phyloP scores from a whole-genome alignment of 2,113 vertebrate genomes.

The Oryzias celebensis region DNA sequence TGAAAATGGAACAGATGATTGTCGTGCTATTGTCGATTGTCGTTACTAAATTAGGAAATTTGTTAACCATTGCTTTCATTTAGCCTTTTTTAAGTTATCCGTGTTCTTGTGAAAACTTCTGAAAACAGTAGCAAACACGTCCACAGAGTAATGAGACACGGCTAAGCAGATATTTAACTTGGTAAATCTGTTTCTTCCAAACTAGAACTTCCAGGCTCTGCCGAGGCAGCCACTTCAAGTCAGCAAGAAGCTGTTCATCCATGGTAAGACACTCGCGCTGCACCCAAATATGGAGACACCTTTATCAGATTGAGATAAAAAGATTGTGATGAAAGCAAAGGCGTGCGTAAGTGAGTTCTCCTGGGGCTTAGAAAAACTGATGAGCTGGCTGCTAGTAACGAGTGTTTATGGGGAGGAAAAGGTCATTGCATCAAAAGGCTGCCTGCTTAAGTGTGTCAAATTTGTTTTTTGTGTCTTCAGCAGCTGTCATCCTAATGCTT shows the following conservation, averaged over 20 bases:
- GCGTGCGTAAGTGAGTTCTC: constrained; percentile 19
- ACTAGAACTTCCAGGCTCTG: constrained; percentile 77
- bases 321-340: constrained; percentile 44
- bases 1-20: too few species aligned
- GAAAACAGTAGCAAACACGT: not conserved
- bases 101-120: not conserved
- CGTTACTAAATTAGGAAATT: too few species aligned
- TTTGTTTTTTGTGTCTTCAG: not conserved
- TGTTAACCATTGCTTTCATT: not conserved
- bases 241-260: constrained; percentile 59
- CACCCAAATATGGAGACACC: not conserved
- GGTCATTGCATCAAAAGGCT: constrained; percentile 11
- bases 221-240: constrained; percentile 74
- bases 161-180: not conserved
- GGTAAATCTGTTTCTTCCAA: constrained; percentile 8
- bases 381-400: constrained; percentile 21
- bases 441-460: constrained; percentile 6
- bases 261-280: constrained; percentile 54
- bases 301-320: constrained; percentile 27
- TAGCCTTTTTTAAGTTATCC: not conserved
- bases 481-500: not conserved
- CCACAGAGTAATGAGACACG: not conserved
- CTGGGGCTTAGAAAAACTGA: constrained; percentile 22
- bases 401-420: constrained; percentile 39
- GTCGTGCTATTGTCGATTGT: too few species aligned